Percentiles rank a stretch among this genome's conserved stretches.
Evolutionary conservation across 1,140 invertebrate genomes (phyloP).

Genomic region (Tribolium madens): DNA sequence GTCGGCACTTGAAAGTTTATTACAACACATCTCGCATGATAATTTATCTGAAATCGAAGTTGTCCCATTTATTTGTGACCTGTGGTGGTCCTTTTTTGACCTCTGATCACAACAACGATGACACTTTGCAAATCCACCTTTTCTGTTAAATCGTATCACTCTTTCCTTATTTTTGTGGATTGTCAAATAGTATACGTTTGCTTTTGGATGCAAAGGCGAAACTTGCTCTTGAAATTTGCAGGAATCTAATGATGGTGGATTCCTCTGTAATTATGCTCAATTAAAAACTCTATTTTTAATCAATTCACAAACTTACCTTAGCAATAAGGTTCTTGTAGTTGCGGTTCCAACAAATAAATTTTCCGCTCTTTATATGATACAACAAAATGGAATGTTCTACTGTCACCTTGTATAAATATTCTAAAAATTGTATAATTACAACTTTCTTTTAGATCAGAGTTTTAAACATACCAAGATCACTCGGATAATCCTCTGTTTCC

Average conservation of each 20-base stretch:
- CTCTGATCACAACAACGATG: too few relatives aligned
- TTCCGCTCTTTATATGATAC: conserved; percentile 41
- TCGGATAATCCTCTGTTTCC: not conserved
- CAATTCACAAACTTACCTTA: conserved; percentile 45
- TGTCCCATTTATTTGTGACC: too few relatives aligned
- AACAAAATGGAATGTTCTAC: conserved; percentile 9
- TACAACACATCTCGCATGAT: too few relatives aligned
- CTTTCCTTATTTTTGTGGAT: not conserved
- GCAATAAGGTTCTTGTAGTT: conserved; percentile 8
- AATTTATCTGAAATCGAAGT: too few relatives aligned
- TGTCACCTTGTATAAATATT: conserved; percentile 47
- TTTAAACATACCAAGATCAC: not conserved
- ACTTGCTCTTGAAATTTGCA: conserved; percentile 48
- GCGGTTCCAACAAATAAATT: conserved; percentile 53
- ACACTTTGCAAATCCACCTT: not conserved
- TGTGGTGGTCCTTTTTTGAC: too few relatives aligned
- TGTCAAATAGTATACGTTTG: not conserved
- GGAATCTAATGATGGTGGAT: conserved; percentile 29
- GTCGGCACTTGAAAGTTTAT: not conserved
- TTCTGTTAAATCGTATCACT: not conserved
- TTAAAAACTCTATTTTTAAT: not conserved
- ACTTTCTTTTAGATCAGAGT: not conserved
- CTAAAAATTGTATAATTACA: not conserved
- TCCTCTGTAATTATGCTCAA: conserved; percentile 5
- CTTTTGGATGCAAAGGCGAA: not conserved